Evolutionary conservation across 2,888 invertebrate genomes (phyloP), one percentile per base, ranked within the genome.

Genomic region (Resseliella maxima): DNA sequence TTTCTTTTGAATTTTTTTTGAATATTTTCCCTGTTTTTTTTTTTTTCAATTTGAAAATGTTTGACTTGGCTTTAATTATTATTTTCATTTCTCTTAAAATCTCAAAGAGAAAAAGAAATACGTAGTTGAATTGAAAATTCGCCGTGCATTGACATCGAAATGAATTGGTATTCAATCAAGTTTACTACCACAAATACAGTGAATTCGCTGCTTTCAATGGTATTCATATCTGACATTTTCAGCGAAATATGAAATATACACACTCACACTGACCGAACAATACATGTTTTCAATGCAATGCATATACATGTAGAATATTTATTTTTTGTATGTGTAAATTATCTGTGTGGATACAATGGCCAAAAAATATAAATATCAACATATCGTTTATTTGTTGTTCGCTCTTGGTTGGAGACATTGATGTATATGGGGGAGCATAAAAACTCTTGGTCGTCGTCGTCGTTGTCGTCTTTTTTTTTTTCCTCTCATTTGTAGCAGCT

Each of bases 351-450:
- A 72, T 18, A 59, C 35, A 72, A 18, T 31, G 72, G 31, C 72
- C 72, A 72, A 72, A 59, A 50, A 72, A 72, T 72, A 72, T 72
- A 72, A 72, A 72, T 72, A 72, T 72, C 72, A 72, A 72, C 72
- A 72, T 35, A 72, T 72, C 72, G 35, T 72, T 72, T 72, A 72
- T 72, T 72, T 72, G 31, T 35, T 72, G 72, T 35, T 72, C 72
- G 72, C 72, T 72, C 31, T 72, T 72, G 31, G 72, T 31, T 35
- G 31, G 72, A 72, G 72, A 72, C 72, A 72, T 72, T 72, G 72
- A 72, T 27, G 72, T 24, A n/a, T n/a, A 59, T 24, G 72, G 72
- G 10, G 24, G 59, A 72, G 72, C 72, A 72, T 72, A 35, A 72
- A 72, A 21, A n/a, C n/a, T n/a, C n/a, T n/a, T n/a, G n/a, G n/a